Conservation (phyloP, 2,113 vertebrate species). For the Athene noctua region DNA sequence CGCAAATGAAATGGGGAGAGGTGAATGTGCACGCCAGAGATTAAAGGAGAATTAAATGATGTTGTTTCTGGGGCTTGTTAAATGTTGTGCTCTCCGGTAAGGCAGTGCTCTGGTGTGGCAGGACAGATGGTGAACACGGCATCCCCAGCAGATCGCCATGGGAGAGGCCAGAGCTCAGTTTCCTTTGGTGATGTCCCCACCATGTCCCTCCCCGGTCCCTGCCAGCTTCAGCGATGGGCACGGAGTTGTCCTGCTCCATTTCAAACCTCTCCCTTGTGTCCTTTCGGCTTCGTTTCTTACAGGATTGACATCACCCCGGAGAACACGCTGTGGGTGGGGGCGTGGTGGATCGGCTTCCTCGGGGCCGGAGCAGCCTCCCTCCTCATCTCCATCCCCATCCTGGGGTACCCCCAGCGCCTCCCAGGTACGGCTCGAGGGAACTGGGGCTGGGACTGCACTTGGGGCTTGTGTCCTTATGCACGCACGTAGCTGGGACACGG, state of each 20-base stretch:
- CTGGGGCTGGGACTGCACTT: not conserved
- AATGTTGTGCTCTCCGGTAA: not conserved
- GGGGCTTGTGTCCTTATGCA: not conserved
- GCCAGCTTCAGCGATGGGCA: not conserved
- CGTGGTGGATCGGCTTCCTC: constrained; percentile 96
- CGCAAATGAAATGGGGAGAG: not conserved
- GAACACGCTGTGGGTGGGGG: constrained; percentile 91
- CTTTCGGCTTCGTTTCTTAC: not conserved
- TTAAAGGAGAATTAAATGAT: not conserved
- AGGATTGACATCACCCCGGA: constrained; percentile 82
- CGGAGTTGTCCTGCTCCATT: accelerated
- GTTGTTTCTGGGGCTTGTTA: accelerated
- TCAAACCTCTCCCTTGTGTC: not conserved
- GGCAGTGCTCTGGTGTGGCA: not conserved
- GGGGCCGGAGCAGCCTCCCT: constrained; percentile 82
- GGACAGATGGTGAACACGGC: not conserved
- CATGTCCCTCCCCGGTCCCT: accelerated
- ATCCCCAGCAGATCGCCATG: not conserved
- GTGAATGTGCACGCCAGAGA: not conserved
- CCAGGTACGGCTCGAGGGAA: constrained; percentile 75
- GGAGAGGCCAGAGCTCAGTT: not conserved
- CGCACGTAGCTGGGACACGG: accelerated
- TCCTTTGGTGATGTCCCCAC: not conserved
- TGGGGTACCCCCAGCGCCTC: constrained; percentile 89
- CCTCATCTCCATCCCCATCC: constrained; percentile 85